These are phyloP conservation scores for human (Homo sapiens) DNA, from an alignment of 2,113 vertebrate species.

Conservation along the genomic window DNA sequence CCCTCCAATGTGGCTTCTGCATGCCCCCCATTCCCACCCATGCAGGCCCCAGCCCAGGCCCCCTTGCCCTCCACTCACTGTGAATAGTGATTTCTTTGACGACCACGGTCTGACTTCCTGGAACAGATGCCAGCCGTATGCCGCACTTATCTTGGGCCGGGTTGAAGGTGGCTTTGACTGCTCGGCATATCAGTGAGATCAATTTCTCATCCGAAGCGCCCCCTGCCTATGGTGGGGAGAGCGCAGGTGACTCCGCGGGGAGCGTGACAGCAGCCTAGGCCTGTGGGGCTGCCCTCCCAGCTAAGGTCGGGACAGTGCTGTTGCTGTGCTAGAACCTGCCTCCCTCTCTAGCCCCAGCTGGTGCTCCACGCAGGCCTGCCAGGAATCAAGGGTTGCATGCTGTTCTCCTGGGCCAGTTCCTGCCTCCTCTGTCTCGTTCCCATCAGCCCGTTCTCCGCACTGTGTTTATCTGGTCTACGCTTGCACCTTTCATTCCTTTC, in stretches of 20 bases:
- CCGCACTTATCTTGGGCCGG: conserved; percentile 72
- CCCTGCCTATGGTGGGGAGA: background rate
- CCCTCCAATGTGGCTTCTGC: background rate
- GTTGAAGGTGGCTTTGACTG: conserved; percentile 66
- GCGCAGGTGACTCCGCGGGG: background rate
- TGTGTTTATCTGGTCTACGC: accelerated
- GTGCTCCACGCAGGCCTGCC: background rate
- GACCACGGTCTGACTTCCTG: accelerated
- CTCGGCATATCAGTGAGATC: conserved; percentile 76
- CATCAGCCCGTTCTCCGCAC: accelerated
- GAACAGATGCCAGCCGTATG: background rate
- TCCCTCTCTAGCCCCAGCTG: background rate
- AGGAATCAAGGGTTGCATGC: background rate
- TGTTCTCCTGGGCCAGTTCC: background rate
- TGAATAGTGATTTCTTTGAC: conserved; percentile 48
- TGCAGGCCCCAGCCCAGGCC: background rate
- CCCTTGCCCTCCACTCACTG: conserved; percentile 69
- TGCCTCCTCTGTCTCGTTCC: background rate
- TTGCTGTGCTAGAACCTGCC: background rate
- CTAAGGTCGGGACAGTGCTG: background rate
- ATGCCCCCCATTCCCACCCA: background rate
- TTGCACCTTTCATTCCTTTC: background rate
- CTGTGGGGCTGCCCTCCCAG: background rate
- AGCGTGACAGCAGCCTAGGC: background rate
- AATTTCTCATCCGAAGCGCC: conserved; percentile 24